Evolutionary conservation across 2,797 vertebrate genomes (phyloP), one percentile per base, ranked within the genome.

Genomic region (Gymnocypris eckloni): DNA sequence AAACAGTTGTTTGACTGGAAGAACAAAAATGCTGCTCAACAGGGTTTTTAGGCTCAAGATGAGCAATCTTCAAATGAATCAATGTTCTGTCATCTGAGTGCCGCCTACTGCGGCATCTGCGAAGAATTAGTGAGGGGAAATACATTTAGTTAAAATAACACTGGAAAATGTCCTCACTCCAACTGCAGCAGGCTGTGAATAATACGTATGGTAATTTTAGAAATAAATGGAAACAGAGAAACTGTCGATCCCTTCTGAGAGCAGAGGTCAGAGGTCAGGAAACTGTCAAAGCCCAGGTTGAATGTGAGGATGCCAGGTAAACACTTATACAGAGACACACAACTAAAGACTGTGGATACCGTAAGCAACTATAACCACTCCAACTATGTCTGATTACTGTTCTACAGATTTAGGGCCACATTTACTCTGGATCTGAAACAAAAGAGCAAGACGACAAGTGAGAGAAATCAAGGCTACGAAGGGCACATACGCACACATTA

Each of bases 191-290:
- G 83, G 76, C 82, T 91, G 87, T 86, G 87, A 87, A 90, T 84
- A 90, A 89, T 79, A 84, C 78, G 41, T 50, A 71, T 66, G 45
- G 75, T 86, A 76, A 84, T 90, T 89, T 88, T 16, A 71, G 70
- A 16, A 85, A 86, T 83, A 87, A 91, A 89, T 87, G 86, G 84
- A 88, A 89, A 90, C 88, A 87, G 88, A 87, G 83, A 87, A 78
- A 45, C 37, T 4, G 61, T 82, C 7, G 56, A 69, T 86, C 61
- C 70, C 86, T 81, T 85, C 88, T 72, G 88, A 87, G 77, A 81
- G 18, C 41, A 54, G 45, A 72, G 88, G 88, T 82, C 81, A 86
- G 72, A 85, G 86, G 81, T 83, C 83, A 84, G 39, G 12, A 39
- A 79, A 81, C 79, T 43, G 52, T 83, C 82, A 79, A 87, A 89